These are phyloP conservation scores for Drosophila eugracilis DNA, from an alignment of 1,140 invertebrate species.

Conservation along the genomic window DNA sequence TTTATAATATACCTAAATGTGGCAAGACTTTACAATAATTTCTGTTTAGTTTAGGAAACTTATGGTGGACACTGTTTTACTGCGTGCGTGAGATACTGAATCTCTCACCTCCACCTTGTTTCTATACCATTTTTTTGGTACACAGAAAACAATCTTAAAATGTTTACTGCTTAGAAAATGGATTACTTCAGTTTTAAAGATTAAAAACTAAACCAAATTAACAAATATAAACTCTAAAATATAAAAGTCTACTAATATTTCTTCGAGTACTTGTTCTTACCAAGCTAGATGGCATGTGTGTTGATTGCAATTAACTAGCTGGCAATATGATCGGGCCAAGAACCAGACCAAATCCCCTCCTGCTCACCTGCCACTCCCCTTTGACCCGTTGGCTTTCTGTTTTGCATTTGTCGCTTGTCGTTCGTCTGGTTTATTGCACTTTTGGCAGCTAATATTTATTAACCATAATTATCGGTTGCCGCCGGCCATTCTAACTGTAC, in stretches of 20 bases:
- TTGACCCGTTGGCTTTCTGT: slow-evolving; percentile 8
- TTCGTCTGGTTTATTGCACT: slow-evolving; percentile 70
- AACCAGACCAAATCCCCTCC: slow-evolving; percentile 2
- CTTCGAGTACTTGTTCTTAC: not conserved
- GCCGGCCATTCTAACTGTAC: slow-evolving; percentile 48
- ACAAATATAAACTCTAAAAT: not conserved
- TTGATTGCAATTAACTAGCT: slow-evolving; percentile 55
- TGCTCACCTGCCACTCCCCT: not conserved
- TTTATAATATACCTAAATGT: too few relatives aligned
- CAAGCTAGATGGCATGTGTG: slow-evolving; percentile 12
- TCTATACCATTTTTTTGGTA: not conserved
- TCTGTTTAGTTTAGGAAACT: too few relatives aligned
- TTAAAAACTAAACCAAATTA: not conserved
- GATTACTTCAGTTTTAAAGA: too few relatives aligned
- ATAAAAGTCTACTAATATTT: not conserved
- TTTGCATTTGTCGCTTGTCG: slow-evolving; percentile 54
- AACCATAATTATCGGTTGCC: slow-evolving; percentile 63
- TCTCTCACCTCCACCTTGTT: not conserved
- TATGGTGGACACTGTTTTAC: not conserved
- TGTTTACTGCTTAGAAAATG: too few relatives aligned
- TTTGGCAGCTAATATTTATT: slow-evolving; percentile 80
- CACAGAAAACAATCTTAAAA: not conserved
- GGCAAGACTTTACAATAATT: too few relatives aligned
- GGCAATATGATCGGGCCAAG: slow-evolving; percentile 39
- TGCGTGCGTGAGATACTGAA: not conserved